Evolutionary conservation across 2,797 vertebrate species (phyloP).

Genomic region (Anas georgica): DNA sequence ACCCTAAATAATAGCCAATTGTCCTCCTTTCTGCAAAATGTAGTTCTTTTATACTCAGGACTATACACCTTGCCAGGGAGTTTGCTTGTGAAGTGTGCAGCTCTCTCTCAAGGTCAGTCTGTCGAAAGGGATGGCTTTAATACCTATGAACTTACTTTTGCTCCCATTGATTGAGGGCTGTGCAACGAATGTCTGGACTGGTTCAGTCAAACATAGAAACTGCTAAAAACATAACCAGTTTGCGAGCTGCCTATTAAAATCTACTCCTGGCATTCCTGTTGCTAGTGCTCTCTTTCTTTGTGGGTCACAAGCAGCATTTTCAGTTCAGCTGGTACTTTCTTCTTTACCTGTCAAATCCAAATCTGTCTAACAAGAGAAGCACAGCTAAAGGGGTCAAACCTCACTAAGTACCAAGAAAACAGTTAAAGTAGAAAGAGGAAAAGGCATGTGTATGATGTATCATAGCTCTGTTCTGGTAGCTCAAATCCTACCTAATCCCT

Average conservation of each 20-base stretch:
- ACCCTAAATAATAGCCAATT: not conserved
- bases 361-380: not conserved
- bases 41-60: not conserved
- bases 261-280: not conserved
- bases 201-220: not conserved
- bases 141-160: not conserved
- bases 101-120: not conserved
- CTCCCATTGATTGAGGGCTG: not conserved
- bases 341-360: not conserved
- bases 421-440: not conserved
- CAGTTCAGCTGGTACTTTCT: not conserved
- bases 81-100: not conserved
- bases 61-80: not conserved
- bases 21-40: not conserved
- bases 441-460: not conserved
- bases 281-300: not conserved
- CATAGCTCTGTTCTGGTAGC: not conserved
- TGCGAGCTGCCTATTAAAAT: not conserved
- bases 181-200: not conserved
- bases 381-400: not conserved
- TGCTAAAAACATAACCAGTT: not conserved
- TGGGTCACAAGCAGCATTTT: not conserved
- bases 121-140: not conserved
- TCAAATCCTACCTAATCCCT: not conserved
- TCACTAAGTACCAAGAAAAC: not conserved